Evolutionary conservation across 2,888 invertebrate species (phyloP).

Genomic region (Drosophila tripunctata): DNA sequence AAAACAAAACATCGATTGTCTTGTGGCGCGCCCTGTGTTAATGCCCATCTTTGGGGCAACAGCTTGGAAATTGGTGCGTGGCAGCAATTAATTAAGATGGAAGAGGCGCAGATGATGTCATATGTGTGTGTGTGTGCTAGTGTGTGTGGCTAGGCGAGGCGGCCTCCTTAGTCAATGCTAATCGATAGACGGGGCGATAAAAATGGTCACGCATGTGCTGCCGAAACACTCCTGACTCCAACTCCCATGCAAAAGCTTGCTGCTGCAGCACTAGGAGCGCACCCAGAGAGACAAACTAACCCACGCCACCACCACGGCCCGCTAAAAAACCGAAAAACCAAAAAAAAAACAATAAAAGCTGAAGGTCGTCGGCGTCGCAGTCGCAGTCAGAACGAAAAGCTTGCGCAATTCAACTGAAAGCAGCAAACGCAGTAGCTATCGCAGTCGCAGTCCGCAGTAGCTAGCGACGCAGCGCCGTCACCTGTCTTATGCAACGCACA

Average conservation of each 20-base stretch:
- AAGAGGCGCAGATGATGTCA: constrained; percentile 58
- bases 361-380: constrained; percentile 51
- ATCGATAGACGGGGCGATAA: constrained; percentile 54
- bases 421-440: constrained; percentile 19
- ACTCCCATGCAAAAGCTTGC: constrained; percentile 44
- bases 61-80: constrained; percentile 52
- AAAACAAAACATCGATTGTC: constrained; percentile 18
- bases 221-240: constrained; percentile 56
- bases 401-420: constrained; percentile 60
- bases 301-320: constrained; percentile 23
- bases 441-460: background rate
- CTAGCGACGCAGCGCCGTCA: constrained; percentile 24
- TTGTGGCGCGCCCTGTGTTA: constrained; percentile 42
- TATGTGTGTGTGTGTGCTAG: constrained; percentile 28
- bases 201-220: constrained; percentile 71
- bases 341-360: constrained; percentile 11
- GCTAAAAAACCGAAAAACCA: background rate
- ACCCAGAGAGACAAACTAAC: constrained; percentile 35
- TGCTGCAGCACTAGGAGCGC: constrained; percentile 48
- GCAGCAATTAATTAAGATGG: constrained; percentile 58
- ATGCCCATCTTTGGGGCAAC: constrained; percentile 55
- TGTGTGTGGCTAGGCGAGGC: constrained; percentile 46
- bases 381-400: constrained; percentile 54
- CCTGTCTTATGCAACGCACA: constrained; percentile 69
- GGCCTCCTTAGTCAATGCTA: constrained; percentile 62